Conservation (phyloP, 2,797 vertebrate species). For the Sylvia borin region DNA sequence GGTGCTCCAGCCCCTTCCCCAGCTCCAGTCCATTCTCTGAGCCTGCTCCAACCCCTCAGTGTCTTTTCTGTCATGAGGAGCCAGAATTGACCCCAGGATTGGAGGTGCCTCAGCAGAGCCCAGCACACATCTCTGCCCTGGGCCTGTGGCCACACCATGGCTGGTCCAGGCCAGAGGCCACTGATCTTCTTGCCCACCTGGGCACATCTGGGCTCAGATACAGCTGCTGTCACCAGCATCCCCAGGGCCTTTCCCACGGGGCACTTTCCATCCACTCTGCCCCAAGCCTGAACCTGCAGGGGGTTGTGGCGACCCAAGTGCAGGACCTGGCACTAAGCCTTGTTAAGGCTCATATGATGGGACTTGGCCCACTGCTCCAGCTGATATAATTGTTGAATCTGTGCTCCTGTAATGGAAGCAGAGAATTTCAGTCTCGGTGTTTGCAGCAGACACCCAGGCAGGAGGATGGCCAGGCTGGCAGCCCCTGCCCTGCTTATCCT, state of each 20-base stretch:
- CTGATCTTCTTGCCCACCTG: not conserved
- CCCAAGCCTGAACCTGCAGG: not conserved
- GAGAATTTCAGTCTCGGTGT: not conserved
- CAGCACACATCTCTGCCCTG: not conserved
- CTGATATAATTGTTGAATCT: not conserved
- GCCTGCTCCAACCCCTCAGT: fast-evolving
- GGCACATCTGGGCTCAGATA: not conserved
- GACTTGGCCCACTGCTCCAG: not conserved
- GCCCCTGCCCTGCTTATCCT: not conserved
- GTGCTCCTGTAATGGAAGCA: not conserved
- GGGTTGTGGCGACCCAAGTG: not conserved
- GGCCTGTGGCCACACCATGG: not conserved
- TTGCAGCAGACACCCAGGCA: not conserved
- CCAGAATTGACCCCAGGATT: not conserved
- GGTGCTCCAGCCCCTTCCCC: not conserved
- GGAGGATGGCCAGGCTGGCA: not conserved
- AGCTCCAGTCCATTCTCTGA: not conserved
- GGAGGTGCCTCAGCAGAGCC: not conserved
- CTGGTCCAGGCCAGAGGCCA: not conserved
- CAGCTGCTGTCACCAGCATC: not conserved
- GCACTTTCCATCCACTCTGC: not conserved
- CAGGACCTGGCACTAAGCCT: not conserved
- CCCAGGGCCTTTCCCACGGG: not conserved
- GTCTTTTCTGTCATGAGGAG: not conserved
- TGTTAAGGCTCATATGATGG: not conserved